Base-by-base conservation (phyloP, 2,113 vertebrate species). In the Arvicanthis niloticus region DNA sequence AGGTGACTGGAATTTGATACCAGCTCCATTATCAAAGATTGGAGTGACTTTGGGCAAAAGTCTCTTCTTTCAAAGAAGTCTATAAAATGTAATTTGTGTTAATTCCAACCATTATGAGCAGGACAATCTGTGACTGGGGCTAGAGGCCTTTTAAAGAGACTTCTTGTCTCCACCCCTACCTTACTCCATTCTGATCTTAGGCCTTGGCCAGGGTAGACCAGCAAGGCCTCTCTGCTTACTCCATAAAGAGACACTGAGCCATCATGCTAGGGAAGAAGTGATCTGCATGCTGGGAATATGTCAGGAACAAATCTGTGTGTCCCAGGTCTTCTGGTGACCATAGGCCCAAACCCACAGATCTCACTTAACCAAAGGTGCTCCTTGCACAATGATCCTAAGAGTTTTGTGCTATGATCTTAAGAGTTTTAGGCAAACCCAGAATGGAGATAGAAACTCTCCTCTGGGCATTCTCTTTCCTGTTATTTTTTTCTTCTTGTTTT, bases 291-390 rank as follows among this genome's bases (percentile, higher is more conserved):
- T 65, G 16, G 16, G 13, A 26, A 10, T 22, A 7, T 3, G 19
- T 19, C 68, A 19, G 17, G 70, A 42, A 40, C 42, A 81, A 53
- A 21, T 4, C 4, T 9, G 4, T 15, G 13, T 3, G 31, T 5
- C n/a, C 0, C 7, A 21, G 31, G 11, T 5, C 37, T 45, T 88
- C 37, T 13, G 82, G 51, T 26, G 42, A 75, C 17, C 2, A 0
- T 0, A 0, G 0, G 31, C 3, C 10, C 68, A 70, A 42, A 37
- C 17, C 31, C 48, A 9, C 29, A 40, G 82, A 53, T 31, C 62
- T 51, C 24, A 48, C 45, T 90, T 26, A 45, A 48, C 40, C n/a
- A 1, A 31, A 19, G 37, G 16, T 26, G 17, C 7, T 34, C 40
- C 16, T 72, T 75, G 10, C 26, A n/a, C 45, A 81, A 53, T 3